These are phyloP conservation scores for Lates calcarifer DNA, from an alignment of 2,113 vertebrate genomes.

Conservation along the genomic window DNA sequence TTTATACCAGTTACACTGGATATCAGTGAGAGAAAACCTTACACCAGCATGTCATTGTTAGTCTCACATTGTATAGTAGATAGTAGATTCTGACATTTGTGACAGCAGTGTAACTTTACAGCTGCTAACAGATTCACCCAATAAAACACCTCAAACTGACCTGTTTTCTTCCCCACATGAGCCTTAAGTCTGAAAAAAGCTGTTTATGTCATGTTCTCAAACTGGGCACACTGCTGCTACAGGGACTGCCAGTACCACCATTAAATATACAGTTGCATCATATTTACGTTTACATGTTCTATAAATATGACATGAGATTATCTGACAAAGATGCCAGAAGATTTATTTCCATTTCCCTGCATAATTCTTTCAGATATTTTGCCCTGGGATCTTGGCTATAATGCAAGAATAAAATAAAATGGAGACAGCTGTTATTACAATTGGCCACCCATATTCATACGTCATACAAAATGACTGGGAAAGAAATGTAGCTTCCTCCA, in stretches of 20 bases:
- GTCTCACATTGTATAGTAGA: background rate
- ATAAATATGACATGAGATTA: background rate
- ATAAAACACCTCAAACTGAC: background rate
- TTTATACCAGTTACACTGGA: background rate
- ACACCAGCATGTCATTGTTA: background rate
- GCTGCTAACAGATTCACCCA: background rate
- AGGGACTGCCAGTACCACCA: background rate
- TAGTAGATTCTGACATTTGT: background rate
- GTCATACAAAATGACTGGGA: constrained; percentile 29
- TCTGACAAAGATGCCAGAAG: background rate
- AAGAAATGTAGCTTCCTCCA: constrained; percentile 32
- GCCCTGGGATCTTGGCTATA: constrained; percentile 23
- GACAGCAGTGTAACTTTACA: background rate
- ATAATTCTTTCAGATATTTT: background rate
- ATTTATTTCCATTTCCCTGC: background rate
- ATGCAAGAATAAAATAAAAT: constrained; percentile 10
- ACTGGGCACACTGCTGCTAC: background rate
- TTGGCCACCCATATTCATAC: background rate
- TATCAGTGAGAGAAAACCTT: too few relatives aligned
- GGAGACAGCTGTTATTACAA: background rate
- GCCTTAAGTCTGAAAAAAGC: background rate
- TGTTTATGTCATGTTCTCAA: background rate
- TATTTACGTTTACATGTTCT: background rate
- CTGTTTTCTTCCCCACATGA: background rate
- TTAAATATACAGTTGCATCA: background rate